phyloP scores from a whole-genome alignment of 2,113 vertebrate species.

The Xenotilapia caudafasciata region DNA sequence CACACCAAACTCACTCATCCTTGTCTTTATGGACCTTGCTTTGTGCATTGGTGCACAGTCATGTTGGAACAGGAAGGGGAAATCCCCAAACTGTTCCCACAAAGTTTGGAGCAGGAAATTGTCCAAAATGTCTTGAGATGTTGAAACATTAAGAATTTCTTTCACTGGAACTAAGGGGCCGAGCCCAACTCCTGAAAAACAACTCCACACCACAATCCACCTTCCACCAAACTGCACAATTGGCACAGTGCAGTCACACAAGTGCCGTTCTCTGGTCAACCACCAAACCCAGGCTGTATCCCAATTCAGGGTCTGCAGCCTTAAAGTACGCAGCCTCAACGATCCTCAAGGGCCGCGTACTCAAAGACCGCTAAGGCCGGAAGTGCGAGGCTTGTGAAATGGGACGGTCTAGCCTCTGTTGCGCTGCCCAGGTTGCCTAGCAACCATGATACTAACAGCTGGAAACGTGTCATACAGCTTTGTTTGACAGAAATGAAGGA shows the following conservation, averaged over 20 bases:
- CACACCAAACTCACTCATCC: not conserved
- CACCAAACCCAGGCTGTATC: not conserved
- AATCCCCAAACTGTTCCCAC: not conserved
- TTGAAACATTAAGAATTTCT: not conserved
- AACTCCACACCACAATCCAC: not conserved
- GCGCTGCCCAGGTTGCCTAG: too few species aligned
- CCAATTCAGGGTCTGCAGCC: too few species aligned
- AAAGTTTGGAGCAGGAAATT: not conserved
- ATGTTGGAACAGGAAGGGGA: not conserved
- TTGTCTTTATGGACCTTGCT: rapidly evolving
- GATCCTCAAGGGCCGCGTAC: too few species aligned
- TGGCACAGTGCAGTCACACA: not conserved
- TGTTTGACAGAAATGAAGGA: too few species aligned
- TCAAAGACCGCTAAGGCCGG: too few species aligned
- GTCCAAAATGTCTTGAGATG: not conserved
- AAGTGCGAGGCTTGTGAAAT: too few species aligned
- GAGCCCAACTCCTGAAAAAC: not conserved
- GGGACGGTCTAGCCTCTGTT: too few species aligned
- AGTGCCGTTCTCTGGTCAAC: rapidly evolving
- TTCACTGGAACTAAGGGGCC: not conserved
- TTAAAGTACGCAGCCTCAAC: too few species aligned
- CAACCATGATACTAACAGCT: too few species aligned
- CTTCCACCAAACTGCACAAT: not conserved
- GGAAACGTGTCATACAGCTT: too few species aligned
- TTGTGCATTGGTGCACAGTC: not conserved